Base-by-base conservation (phyloP, 2,797 vertebrate species). In the Sarcophilus harrisii region DNA sequence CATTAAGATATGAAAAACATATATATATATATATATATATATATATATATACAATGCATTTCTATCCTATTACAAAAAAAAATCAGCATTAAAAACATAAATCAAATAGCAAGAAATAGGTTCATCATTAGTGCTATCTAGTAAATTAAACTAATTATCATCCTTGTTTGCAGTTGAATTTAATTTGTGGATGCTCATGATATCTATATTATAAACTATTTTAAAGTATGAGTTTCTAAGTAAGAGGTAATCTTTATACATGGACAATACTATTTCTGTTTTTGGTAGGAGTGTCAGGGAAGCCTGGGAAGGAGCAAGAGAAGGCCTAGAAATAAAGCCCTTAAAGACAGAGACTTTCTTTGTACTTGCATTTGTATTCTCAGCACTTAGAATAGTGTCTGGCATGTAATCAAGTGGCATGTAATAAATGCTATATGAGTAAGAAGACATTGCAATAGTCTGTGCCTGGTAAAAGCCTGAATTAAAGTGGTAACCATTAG, bases 101-200 rank as follows among this genome's bases (percentile, higher is more conserved):
- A 55, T 55, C 54, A 55, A 55, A 55, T 55, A 55, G 54, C 52
- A 52, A 52, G 52, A 52, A 55, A 55, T 55, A 55, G 10, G 54
- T 55, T 96, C 97, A 94, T 91, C 62, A 87, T 87, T 93, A 93
- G 12, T 87, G 73, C 21, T 45, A 87, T 24, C 73, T 96, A 95
- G 93, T 45, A 94, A 97, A 90, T 96, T 96, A 96, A 90, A 94
- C 91, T 95, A 14, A 30, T 96, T 97, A 97, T 97, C 59, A 1
- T 91, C 45, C 94, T 93, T 92, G 55, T 57, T 96, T 92, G 89
- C 91, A 52, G 91, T 95, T 12, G 29, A 90, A 96, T 95, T 96
- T 96, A 91, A 95, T 59, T 92, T 96, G 96, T 96, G 92, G 57
- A 9, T 96, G 95, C 90, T 21, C 38, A 90, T 90, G 49, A 55